These are phyloP conservation scores for Isoperla grammatica DNA, from an alignment of 2,888 invertebrate genomes.

Conservation along the genomic window DNA sequence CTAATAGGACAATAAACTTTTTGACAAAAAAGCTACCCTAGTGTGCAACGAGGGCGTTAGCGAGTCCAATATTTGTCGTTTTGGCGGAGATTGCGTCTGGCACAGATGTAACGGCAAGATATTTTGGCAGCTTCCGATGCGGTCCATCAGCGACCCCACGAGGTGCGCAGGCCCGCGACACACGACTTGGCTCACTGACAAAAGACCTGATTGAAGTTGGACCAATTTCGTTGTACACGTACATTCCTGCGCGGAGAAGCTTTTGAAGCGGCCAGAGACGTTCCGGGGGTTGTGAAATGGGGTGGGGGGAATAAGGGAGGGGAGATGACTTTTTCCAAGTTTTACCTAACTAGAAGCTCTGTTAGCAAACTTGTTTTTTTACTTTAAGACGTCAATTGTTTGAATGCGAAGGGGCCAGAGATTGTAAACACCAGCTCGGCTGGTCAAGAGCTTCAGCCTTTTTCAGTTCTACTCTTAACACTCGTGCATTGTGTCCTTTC, in stretches of 20 bases:
- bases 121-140: slow-evolving; percentile 21
- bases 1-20: slow-evolving; percentile 13
- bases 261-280: too few species aligned
- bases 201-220: slow-evolving; percentile 24
- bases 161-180: neutral
- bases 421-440: too few species aligned
- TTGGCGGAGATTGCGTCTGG: slow-evolving; percentile 13
- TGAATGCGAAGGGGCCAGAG: too few species aligned
- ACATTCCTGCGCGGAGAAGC: neutral
- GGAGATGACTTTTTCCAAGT: too few species aligned
- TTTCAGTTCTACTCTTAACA: too few species aligned
- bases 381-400: too few species aligned
- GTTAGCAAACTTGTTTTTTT: too few species aligned
- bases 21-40: neutral
- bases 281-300: too few species aligned
- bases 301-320: too few species aligned
- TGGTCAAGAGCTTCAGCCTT: too few species aligned
- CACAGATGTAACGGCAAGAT: slow-evolving; percentile 20
- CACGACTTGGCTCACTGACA: slow-evolving; percentile 23
- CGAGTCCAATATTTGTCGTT: slow-evolving; percentile 17
- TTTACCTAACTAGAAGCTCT: too few species aligned
- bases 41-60: slow-evolving; percentile 7
- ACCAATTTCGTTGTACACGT: slow-evolving; percentile 14
- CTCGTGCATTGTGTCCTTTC: too few species aligned
- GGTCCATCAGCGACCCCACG: slow-evolving; percentile 18